Percentiles rank a stretch among this genome's conserved stretches.
These are phyloP conservation scores for Colistium nudipinnis DNA, from an alignment of 2,113 vertebrate genomes.

Conservation along the genomic window DNA sequence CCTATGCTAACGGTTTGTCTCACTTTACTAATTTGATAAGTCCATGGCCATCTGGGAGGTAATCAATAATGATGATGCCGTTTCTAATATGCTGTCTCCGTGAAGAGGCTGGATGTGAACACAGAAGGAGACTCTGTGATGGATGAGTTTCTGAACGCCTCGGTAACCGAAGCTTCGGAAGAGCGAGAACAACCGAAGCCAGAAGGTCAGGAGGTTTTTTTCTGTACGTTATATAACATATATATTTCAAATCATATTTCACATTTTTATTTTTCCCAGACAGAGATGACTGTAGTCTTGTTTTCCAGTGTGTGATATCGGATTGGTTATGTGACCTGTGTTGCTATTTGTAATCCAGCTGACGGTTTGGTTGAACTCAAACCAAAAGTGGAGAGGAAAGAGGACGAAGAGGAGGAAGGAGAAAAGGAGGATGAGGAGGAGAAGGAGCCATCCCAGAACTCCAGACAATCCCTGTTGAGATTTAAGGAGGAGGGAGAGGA, in stretches of 20 bases:
- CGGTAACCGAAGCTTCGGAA: slow-evolving; percentile 23
- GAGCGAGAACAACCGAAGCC: slow-evolving; percentile 22
- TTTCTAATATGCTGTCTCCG: neutral
- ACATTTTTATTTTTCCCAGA: neutral
- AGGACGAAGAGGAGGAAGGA: slow-evolving; percentile 9
- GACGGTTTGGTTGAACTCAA: slow-evolving; percentile 27
- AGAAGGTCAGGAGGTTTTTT: slow-evolving; percentile 41
- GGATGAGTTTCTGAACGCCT: slow-evolving; percentile 45
- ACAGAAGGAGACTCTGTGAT: slow-evolving; percentile 33
- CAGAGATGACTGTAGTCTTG: neutral
- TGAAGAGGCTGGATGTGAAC: slow-evolving; percentile 63
- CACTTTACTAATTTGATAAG: neutral
- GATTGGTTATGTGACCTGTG: neutral
- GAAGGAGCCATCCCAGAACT: slow-evolving; percentile 16
- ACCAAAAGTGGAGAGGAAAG: slow-evolving; percentile 16
- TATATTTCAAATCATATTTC: neutral
- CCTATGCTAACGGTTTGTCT: neutral
- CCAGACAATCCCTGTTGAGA: slow-evolving; percentile 14
- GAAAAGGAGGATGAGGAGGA: slow-evolving; percentile 26
- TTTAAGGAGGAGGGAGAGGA: slow-evolving; percentile 45
- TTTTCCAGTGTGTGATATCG: neutral
- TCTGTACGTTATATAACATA: fast-evolving
- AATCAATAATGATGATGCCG: neutral
- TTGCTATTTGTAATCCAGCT: slow-evolving; percentile 45
- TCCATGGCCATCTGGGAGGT: neutral